Conservation (phyloP, 2,797 vertebrate genomes). For the Erethizon dorsatum region DNA sequence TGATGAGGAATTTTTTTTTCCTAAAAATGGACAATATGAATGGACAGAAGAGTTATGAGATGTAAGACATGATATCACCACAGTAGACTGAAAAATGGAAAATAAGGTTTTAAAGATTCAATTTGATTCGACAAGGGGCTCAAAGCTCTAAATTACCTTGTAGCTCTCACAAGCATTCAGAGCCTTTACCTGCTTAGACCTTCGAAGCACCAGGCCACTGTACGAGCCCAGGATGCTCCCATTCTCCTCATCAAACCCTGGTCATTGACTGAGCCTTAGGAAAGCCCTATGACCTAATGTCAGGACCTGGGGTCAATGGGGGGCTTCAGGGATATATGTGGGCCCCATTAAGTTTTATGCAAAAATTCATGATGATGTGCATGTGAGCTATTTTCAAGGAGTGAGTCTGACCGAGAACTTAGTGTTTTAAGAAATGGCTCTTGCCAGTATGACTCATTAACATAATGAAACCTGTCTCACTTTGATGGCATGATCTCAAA, state of each 20-base stretch:
- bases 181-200: not conserved
- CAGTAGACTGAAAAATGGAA: not conserved
- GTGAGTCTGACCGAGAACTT: not conserved
- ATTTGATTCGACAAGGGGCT: not conserved
- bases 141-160: not conserved
- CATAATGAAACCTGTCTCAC: not conserved
- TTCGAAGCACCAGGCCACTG: not conserved
- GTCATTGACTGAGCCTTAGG: not conserved
- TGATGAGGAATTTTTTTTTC: not conserved
- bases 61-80: not conserved
- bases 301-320: not conserved
- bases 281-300: not conserved
- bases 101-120: not conserved
- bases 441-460: not conserved
- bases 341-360: not conserved
- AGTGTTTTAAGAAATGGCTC: not conserved
- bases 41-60: not conserved
- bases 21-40: not conserved
- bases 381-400: not conserved
- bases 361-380: not conserved
- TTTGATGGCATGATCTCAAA: not conserved
- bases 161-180: not conserved
- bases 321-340: not conserved
- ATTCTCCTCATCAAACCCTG: not conserved
- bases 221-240: not conserved